Conservation (phyloP, 2,797 vertebrate genomes). For the Miichthys miiuy region DNA sequence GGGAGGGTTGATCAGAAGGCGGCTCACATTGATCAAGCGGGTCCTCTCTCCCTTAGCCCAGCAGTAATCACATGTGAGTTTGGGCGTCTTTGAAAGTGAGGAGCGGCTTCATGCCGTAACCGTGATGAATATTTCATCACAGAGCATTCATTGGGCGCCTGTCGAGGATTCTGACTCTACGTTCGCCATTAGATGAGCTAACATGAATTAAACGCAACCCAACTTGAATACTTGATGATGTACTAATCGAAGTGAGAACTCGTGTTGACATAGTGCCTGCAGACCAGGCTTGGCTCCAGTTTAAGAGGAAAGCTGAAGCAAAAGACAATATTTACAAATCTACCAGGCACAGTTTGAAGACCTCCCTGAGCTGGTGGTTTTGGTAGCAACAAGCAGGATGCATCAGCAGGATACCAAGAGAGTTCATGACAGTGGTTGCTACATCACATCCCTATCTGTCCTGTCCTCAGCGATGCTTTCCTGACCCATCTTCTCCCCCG, state of each 20-base stretch:
- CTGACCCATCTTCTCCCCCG: background rate
- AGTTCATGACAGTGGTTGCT: slow-evolving; percentile 21
- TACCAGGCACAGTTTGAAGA: slow-evolving; percentile 44
- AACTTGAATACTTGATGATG: slow-evolving; percentile 93
- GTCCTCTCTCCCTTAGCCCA: slow-evolving; percentile 79
- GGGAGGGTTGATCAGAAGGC: slow-evolving; percentile 87
- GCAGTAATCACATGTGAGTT: slow-evolving; percentile 93
- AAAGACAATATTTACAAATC: slow-evolving; percentile 77
- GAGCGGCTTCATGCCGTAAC: slow-evolving; percentile 92
- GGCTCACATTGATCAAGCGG: slow-evolving; percentile 86
- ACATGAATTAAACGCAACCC: slow-evolving; percentile 91
- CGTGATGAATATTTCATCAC: slow-evolving; percentile 99
- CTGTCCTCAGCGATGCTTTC: slow-evolving; percentile 19
- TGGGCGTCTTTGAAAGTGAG: slow-evolving; percentile 93
- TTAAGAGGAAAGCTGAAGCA: slow-evolving; percentile 64
- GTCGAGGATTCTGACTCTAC: slow-evolving; percentile 92
- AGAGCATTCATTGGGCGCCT: slow-evolving; percentile 95
- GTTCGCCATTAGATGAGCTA: slow-evolving; percentile 90
- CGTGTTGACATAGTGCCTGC: slow-evolving; percentile 29
- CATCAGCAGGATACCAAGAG: slow-evolving; percentile 11
- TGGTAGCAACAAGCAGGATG: slow-evolving; percentile 13
- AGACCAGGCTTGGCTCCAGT: slow-evolving; percentile 50
- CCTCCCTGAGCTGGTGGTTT: slow-evolving; percentile 22
- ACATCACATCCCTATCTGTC: slow-evolving; percentile 8
- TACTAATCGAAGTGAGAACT: slow-evolving; percentile 79